Evolutionary conservation across 2,113 vertebrate genomes (phyloP).

Genomic region (Scophthalmus maximus): DNA sequence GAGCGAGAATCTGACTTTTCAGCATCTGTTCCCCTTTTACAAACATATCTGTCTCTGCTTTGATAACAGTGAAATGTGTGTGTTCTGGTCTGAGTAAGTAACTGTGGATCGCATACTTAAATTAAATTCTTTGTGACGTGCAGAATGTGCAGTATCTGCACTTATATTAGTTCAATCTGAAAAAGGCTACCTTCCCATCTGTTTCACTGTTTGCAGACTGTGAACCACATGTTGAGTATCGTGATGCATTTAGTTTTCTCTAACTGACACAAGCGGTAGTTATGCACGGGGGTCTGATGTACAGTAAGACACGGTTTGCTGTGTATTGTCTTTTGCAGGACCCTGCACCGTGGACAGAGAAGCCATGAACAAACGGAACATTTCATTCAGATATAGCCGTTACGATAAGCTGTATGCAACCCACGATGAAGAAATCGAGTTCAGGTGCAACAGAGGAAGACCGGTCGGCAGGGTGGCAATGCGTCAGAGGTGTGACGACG

Average conservation of each 20-base stretch:
- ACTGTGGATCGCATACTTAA: no score
- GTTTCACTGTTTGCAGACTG: no score
- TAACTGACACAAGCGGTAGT: background rate
- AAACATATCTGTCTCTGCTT: no score
- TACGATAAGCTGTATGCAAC: background rate
- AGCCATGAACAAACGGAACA: background rate
- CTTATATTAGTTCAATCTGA: no score
- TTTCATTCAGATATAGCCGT: fast-evolving
- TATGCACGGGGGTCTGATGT: background rate
- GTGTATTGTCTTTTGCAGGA: conserved; percentile 40
- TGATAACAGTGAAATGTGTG: no score
- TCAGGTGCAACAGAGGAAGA: conserved; percentile 14
- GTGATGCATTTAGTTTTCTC: background rate
- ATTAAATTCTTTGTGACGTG: no score
- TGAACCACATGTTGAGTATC: no score
- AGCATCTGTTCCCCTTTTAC: no score
- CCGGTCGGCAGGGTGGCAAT: fast-evolving
- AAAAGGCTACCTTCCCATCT: no score
- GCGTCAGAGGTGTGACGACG: conserved; percentile 37
- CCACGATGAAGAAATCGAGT: conserved; percentile 28
- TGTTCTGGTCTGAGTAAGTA: no score
- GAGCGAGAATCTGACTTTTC: no score
- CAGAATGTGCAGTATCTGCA: no score
- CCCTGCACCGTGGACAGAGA: conserved; percentile 39
- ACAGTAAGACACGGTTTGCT: background rate